Conservation (phyloP, 2,797 vertebrate species). For the Sibirionetta formosa region DNA sequence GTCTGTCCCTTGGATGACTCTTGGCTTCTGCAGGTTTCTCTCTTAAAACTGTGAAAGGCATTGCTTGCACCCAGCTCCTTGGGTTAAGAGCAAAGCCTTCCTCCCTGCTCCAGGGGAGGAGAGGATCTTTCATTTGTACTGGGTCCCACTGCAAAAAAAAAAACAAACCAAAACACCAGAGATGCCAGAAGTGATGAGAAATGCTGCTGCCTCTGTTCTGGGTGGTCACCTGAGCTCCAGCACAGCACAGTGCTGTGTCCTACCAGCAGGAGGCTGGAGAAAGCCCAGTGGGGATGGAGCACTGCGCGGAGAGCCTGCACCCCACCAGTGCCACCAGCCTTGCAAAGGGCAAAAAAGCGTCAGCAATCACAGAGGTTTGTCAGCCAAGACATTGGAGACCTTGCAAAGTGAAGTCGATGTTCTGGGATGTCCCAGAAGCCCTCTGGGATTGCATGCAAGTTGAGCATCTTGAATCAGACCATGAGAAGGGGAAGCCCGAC, state of each 20-base stretch:
- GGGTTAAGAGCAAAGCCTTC: not conserved
- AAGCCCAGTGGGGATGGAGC: accelerated
- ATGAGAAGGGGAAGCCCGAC: accelerated
- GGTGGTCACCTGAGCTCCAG: not conserved
- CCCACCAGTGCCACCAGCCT: not conserved
- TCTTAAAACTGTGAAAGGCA: constrained; percentile 8
- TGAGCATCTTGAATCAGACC: not conserved
- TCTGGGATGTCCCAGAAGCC: not conserved
- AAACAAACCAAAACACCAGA: too few relatives aligned
- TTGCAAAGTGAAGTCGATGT: not conserved
- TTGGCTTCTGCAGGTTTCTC: constrained; percentile 25
- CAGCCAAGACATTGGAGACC: not conserved
- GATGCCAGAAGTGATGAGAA: not conserved
- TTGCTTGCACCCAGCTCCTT: not conserved
- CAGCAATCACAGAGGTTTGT: not conserved
- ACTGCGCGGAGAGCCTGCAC: accelerated
- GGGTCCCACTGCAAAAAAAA: not conserved
- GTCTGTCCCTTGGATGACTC: not conserved
- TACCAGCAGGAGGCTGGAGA: not conserved
- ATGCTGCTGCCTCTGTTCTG: not conserved
- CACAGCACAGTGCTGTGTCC: not conserved
- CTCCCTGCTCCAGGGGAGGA: not conserved
- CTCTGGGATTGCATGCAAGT: accelerated
- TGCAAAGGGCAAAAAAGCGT: not conserved
- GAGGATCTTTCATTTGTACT: not conserved